A percentile compares a stretch with the other conserved stretches of the same genome.
Evolutionary conservation across 2,888 invertebrate genomes (phyloP).

Genomic region (Didymodactylos carnosus): DNA sequence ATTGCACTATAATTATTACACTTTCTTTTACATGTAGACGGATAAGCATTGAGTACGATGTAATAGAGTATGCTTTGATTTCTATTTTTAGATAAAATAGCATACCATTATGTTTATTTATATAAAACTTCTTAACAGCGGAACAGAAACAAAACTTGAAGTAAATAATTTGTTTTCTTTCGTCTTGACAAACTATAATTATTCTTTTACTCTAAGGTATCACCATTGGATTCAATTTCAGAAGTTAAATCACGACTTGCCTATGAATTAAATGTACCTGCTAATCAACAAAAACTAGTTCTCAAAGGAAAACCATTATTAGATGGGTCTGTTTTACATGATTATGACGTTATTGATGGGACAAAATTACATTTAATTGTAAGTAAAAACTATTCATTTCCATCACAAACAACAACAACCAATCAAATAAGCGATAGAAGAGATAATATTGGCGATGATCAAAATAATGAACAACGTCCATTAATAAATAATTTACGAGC

Average conservation of each 20-base stretch:
- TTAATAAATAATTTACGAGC: not conserved
- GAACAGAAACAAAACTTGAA: not conserved
- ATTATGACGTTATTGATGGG: not conserved
- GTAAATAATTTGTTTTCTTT: not conserved
- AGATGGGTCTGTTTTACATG: not conserved
- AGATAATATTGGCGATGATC: no score
- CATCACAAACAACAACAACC: not conserved
- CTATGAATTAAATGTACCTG: not conserved
- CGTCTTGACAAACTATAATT: not conserved
- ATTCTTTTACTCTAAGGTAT: no score
- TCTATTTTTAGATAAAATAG: no score
- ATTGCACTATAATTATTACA: no score
- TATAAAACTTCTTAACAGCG: not conserved
- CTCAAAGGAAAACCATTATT: not conserved
- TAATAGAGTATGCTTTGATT: no score
- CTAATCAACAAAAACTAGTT: not conserved
- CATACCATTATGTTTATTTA: not conserved
- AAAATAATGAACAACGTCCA: no score
- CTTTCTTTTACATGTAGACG: no score
- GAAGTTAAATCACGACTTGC: not conserved
- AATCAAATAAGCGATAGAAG: not conserved
- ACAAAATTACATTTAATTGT: not conserved
- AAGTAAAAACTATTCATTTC: no score
- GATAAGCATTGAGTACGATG: no score
- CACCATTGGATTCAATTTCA: not conserved